Percentiles rank a stretch among this genome's conserved stretches.
These are phyloP conservation scores for Drosophila fungiperda DNA, from an alignment of 2,888 invertebrate genomes.

Conservation along the genomic window DNA sequence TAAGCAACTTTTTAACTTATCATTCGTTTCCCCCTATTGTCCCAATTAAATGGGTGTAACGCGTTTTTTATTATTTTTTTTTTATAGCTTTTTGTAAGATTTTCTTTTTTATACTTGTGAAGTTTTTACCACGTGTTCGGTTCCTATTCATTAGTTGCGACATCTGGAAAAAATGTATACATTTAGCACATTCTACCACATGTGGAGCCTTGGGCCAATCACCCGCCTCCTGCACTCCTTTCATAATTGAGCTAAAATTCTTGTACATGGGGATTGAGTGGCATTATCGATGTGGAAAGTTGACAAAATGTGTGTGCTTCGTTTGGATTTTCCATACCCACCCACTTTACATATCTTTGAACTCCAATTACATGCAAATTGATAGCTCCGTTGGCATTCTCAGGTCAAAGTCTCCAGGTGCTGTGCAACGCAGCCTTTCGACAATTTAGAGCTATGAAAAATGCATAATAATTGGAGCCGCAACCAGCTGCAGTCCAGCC, in stretches of 20 bases:
- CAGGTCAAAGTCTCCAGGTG: background rate
- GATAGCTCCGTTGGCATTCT: constrained; percentile 45
- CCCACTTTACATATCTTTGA: background rate
- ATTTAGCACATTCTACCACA: constrained; percentile 40
- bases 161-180: constrained; percentile 24
- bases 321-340: background rate
- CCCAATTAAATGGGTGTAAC: constrained; percentile 75
- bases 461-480: constrained; percentile 62
- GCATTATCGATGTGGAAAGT: constrained; percentile 75
- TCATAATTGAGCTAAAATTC: constrained; percentile 66
- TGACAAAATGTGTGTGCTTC: constrained; percentile 59
- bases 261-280: constrained; percentile 4
- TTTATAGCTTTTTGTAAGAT: constrained; percentile 19
- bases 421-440: constrained; percentile 1
- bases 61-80: constrained; percentile 38
- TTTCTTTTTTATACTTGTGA: constrained; percentile 11
- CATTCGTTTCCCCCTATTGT: constrained; percentile 7
- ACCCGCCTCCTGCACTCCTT: constrained; percentile 9
- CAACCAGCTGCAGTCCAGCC: background rate
- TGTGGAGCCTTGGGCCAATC: background rate
- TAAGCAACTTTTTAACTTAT: background rate
- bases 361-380: constrained; percentile 60
- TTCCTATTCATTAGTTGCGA: constrained; percentile 21
- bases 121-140: constrained; percentile 35
- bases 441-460: constrained; percentile 65